Evolutionary conservation across 2,888 invertebrate species (phyloP).

Genomic region (Gerris lacustris): DNA sequence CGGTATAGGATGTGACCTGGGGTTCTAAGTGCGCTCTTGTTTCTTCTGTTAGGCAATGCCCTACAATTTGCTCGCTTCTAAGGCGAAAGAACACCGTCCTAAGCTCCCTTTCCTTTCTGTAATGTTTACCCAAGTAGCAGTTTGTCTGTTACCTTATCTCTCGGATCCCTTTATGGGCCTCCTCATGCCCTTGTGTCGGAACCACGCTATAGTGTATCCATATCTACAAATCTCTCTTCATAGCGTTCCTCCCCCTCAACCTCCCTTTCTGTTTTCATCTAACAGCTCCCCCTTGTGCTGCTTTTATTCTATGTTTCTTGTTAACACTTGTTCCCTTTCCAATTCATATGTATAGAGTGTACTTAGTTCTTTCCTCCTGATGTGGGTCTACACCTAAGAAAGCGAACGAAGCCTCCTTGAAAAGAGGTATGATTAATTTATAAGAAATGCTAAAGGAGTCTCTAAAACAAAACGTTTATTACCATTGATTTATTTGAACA

Average conservation of each 20-base stretch:
- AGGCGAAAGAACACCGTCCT: not conserved
- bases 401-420: no score
- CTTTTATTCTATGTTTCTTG: not conserved
- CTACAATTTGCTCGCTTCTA: not conserved
- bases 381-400: no score
- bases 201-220: not conserved
- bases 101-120: not conserved
- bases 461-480: no score
- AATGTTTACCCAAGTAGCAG: conserved; percentile 3
- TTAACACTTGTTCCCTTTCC: not conserved
- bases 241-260: not conserved
- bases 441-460: no score
- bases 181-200: not conserved
- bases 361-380: no score
- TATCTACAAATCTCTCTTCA: not conserved
- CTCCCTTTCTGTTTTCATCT: not conserved
- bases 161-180: not conserved
- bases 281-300: no score
- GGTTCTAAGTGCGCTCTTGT: conserved; percentile 3
- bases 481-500: no score
- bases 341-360: no score
- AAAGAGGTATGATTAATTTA: no score
- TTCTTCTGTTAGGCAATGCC: not conserved
- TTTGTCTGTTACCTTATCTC: not conserved
- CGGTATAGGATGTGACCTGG: conserved; percentile 3